Conservation (phyloP, 1,140 invertebrate genomes). For the Sitophilus oryzae region DNA sequence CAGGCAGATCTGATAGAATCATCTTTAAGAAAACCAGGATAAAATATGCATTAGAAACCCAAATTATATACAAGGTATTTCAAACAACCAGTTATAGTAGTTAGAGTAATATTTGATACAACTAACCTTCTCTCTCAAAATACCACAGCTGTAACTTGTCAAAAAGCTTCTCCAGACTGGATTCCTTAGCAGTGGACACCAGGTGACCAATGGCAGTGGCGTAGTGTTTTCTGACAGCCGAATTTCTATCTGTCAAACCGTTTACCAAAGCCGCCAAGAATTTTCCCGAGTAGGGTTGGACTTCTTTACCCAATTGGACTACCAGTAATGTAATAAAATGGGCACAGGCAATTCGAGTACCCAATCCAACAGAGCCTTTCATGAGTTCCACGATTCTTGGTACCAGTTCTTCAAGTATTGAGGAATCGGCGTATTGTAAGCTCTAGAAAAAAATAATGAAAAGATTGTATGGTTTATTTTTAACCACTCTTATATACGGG, state of each 20-base stretch:
- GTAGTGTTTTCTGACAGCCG: conserved; percentile 74
- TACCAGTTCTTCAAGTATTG: conserved; percentile 69
- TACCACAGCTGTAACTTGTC: conserved; percentile 71
- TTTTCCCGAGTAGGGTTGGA: conserved; percentile 67
- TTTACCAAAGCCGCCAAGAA: conserved; percentile 69
- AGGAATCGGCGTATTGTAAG: conserved; percentile 73
- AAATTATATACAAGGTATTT: neutral
- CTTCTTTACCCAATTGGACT: conserved; percentile 47
- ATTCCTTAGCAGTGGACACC: conserved; percentile 79
- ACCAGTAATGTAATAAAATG: conserved; percentile 76
- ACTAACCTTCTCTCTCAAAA: conserved; percentile 56
- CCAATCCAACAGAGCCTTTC: conserved; percentile 71
- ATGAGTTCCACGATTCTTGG: conserved; percentile 77
- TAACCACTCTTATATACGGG: too few species aligned
- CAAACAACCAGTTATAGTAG: neutral
- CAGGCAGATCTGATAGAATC: conserved; percentile 67
- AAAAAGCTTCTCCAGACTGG: conserved; percentile 80
- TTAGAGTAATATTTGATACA: neutral
- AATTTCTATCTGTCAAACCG: conserved; percentile 78
- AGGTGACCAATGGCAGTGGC: conserved; percentile 78
- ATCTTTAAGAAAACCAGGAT: conserved; percentile 46
- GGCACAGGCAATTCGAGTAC: conserved; percentile 78
- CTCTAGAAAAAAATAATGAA: conserved; percentile 53
- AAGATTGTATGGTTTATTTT: conserved; percentile 6
- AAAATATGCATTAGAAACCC: neutral